Percentiles rank a stretch among this genome's conserved stretches.
Evolutionary conservation across 2,113 vertebrate genomes (phyloP).

Genomic region (Entomyzon cyanotis): DNA sequence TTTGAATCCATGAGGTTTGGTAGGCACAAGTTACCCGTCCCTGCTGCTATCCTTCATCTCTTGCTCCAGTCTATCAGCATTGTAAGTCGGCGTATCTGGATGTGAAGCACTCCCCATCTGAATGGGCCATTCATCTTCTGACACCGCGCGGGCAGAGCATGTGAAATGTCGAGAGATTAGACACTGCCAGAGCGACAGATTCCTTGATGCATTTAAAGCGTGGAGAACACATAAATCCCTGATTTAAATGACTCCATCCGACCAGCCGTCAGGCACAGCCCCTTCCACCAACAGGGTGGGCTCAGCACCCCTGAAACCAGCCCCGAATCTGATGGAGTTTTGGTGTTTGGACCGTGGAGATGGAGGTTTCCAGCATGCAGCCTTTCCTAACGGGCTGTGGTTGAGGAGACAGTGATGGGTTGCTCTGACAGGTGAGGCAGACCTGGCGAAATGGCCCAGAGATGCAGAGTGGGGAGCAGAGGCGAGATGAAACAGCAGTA

Average conservation of each 20-base stretch:
- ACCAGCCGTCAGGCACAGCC: accelerated
- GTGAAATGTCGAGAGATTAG: conserved; percentile 45
- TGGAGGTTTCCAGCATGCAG: not conserved
- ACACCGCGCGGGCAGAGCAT: not conserved
- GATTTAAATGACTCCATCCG: conserved; percentile 2
- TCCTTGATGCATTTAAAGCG: conserved; percentile 52
- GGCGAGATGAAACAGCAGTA: conserved; percentile 31
- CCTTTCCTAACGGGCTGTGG: not conserved
- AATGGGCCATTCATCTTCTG: conserved; percentile 54
- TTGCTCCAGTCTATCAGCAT: conserved; percentile 28
- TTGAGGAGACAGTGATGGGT: not conserved
- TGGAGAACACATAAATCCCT: conserved; percentile 29
- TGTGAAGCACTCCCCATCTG: conserved; percentile 23
- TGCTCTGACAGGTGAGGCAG: not conserved
- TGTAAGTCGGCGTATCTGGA: conserved; percentile 15
- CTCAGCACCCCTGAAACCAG: accelerated
- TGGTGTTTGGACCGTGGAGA: not conserved
- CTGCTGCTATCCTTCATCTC: conserved; percentile 30
- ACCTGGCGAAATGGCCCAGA: not conserved
- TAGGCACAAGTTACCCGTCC: not conserved
- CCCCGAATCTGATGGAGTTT: accelerated
- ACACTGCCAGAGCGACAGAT: conserved; percentile 28
- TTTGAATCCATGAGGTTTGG: not conserved
- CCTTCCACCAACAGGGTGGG: not conserved
- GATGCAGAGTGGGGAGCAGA: conserved; percentile 5